Conservation (phyloP, 1,140 invertebrate genomes). For the Pissodes strobi region DNA sequence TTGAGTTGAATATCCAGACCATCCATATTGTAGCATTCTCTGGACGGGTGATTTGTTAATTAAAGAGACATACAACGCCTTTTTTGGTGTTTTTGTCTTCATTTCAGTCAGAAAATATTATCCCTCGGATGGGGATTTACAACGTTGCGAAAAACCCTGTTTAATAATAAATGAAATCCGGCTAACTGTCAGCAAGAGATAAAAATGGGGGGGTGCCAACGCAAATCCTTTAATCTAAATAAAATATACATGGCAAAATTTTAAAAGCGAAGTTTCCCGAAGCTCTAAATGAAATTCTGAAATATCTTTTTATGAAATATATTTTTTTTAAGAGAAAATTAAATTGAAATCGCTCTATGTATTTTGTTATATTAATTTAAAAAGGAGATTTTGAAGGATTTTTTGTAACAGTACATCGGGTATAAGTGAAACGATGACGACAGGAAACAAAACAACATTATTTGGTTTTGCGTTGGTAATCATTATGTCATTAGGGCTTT, state of each 20-base stretch:
- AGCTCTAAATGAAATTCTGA: not conserved
- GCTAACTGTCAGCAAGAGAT: slow-evolving; percentile 24
- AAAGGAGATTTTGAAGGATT: not conserved
- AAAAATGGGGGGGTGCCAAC: slow-evolving; percentile 23
- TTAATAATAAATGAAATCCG: slow-evolving; percentile 28
- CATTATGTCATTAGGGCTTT: slow-evolving; percentile 6
- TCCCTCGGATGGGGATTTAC: slow-evolving; percentile 9
- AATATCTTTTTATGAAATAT: not conserved
- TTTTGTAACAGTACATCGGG: not conserved
- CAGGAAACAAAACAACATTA: slow-evolving; percentile 4
- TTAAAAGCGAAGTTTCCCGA: slow-evolving; percentile 11
- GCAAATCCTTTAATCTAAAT: slow-evolving; percentile 28
- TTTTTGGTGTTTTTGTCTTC: not conserved
- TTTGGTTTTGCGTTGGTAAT: slow-evolving; percentile 1
- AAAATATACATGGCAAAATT: slow-evolving; percentile 22
- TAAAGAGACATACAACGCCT: slow-evolving; percentile 7
- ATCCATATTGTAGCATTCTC: too few relatives aligned
- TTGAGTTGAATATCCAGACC: too few relatives aligned
- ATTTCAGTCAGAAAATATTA: slow-evolving; percentile 16
- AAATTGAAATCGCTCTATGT: not conserved
- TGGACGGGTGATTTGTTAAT: slow-evolving; percentile 10
- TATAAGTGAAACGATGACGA: not conserved
- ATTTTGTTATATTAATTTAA: not conserved
- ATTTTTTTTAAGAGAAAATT: not conserved
- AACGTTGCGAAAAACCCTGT: slow-evolving; percentile 19